Conservation (phyloP, 2,113 vertebrate genomes). For the Hypocryptadius cinnamomeus region DNA sequence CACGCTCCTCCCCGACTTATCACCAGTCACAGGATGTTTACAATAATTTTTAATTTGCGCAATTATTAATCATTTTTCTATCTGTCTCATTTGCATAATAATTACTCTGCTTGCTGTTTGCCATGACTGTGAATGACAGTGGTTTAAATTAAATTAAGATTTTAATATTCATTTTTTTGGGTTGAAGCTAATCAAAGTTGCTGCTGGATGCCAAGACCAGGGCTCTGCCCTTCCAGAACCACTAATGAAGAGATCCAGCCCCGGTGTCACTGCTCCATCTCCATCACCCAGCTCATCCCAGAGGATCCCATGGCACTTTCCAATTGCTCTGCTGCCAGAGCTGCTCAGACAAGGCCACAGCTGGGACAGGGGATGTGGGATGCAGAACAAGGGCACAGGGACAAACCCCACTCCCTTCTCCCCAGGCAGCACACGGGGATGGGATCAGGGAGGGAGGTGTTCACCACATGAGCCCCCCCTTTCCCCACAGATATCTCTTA, state of each 20-base stretch:
- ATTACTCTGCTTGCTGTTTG: conserved; percentile 70
- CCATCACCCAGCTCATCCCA: not conserved
- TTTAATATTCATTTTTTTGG: conserved; percentile 51
- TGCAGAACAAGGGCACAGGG: not conserved
- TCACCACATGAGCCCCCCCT: not conserved
- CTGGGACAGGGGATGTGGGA: not conserved
- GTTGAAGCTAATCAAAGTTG: conserved; percentile 57
- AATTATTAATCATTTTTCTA: conserved; percentile 82
- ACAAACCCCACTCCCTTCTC: not conserved
- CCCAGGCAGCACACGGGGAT: not conserved
- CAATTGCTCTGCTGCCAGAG: not conserved
- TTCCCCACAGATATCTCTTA: accelerated
- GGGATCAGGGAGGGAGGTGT: not conserved
- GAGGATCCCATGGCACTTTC: accelerated
- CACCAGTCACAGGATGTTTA: conserved; percentile 75
- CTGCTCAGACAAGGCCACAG: not conserved
- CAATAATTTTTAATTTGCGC: conserved; percentile 78
- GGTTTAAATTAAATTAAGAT: conserved; percentile 75
- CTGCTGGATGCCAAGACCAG: not conserved
- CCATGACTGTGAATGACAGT: conserved; percentile 69
- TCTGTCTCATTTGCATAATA: conserved; percentile 79
- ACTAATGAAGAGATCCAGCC: not conserved
- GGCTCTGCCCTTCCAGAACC: not conserved
- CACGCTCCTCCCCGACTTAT: conserved; percentile 60
- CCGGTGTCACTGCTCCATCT: not conserved